Conservation (phyloP, 2,113 vertebrate species). For the Etheostoma spectabile region DNA sequence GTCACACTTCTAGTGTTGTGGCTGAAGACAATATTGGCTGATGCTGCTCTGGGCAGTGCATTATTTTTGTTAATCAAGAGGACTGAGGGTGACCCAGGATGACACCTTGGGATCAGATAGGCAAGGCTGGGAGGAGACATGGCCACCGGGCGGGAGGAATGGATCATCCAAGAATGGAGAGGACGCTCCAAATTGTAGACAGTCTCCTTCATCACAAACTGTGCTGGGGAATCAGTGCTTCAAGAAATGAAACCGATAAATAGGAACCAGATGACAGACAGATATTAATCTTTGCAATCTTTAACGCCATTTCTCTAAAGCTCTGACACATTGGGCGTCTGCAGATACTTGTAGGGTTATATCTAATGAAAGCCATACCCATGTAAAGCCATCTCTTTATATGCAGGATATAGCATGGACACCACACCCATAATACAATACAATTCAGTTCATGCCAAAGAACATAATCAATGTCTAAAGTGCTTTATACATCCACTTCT, state of each 20-base stretch:
- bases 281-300: conserved; percentile 28
- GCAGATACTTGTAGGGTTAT: neutral
- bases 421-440: no score
- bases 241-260: conserved; percentile 31
- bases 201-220: conserved; percentile 25
- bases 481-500: conserved; percentile 26
- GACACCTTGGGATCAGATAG: conserved; percentile 49
- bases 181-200: conserved; percentile 16
- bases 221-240: conserved; percentile 1
- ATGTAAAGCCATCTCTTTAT: conserved; percentile 7
- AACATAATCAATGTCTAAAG: neutral
- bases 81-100: conserved; percentile 55
- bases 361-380: conserved; percentile 19
- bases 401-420: conserved; percentile 5
- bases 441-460: conserved; percentile 1
- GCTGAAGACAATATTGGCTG: conserved; percentile 61
- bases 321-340: conserved; percentile 20
- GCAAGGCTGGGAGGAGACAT: conserved; percentile 32
- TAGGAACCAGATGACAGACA: conserved; percentile 20
- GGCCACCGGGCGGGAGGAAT: neutral
- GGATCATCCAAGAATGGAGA: conserved; percentile 27
- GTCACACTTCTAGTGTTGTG: conserved; percentile 46
- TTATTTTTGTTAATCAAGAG: conserved; percentile 71
- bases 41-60: conserved; percentile 46
- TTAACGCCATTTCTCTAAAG: conserved; percentile 16